These are phyloP conservation scores for Myioborus miniatus DNA, from an alignment of 2,797 vertebrate genomes.

Conservation along the genomic window DNA sequence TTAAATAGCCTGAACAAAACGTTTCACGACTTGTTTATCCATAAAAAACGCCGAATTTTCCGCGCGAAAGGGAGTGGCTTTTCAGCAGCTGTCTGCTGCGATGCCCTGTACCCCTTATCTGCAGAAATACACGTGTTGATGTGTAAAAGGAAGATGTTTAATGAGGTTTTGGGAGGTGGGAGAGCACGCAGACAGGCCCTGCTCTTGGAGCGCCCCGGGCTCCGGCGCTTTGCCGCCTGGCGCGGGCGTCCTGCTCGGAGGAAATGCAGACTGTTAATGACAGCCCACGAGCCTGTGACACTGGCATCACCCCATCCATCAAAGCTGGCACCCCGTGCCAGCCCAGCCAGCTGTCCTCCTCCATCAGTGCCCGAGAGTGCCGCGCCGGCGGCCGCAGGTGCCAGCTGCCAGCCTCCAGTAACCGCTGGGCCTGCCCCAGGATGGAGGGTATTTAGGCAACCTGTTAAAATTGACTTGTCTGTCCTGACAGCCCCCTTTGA, in stretches of 20 bases:
- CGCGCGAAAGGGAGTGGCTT: accelerated
- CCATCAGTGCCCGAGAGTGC: constrained; percentile 79
- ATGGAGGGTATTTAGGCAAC: constrained; percentile 5
- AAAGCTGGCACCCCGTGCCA: constrained; percentile 76
- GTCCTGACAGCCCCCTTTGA: constrained; percentile 37
- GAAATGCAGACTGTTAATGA: constrained; percentile 46
- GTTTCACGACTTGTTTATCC: constrained; percentile 40
- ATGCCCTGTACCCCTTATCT: not conserved
- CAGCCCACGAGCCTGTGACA: constrained; percentile 50
- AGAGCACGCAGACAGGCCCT: accelerated
- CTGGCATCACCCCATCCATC: constrained; percentile 80
- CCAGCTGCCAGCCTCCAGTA: constrained; percentile 72
- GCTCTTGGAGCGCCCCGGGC: not conserved
- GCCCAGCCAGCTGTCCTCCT: constrained; percentile 81
- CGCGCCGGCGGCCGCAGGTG: constrained; percentile 62
- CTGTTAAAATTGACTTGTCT: constrained; percentile 34
- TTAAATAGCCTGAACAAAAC: constrained; percentile 55
- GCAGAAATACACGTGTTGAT: accelerated
- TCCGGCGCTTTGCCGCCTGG: not conserved
- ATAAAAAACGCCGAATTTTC: not conserved
- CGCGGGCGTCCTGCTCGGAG: not conserved
- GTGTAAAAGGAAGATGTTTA: not conserved
- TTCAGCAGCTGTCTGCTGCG: not conserved
- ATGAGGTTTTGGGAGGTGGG: not conserved
- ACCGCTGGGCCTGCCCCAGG: constrained; percentile 69